Percentiles rank a stretch among this genome's conserved stretches.
These are phyloP conservation scores for Oconnorella tubifera DNA, from an alignment of 2,888 invertebrate genomes.

Conservation along the genomic window DNA sequence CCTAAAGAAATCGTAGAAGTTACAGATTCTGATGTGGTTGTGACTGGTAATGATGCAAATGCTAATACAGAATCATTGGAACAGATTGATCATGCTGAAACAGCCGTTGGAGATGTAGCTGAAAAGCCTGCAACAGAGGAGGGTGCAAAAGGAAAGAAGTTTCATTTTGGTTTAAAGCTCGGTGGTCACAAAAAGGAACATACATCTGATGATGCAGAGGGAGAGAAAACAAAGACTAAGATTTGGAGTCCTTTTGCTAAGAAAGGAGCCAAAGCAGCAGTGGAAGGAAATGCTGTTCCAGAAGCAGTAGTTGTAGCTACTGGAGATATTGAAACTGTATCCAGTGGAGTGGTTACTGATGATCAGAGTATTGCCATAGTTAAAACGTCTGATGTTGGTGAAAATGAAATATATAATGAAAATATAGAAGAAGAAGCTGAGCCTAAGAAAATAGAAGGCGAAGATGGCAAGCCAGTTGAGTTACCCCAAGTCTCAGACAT, in stretches of 20 bases:
- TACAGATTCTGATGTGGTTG: background rate
- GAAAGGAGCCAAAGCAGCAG: no score
- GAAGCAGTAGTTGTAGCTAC: background rate
- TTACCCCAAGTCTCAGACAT: no score
- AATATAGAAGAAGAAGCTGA: background rate
- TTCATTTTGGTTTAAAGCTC: background rate
- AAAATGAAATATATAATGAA: no score
- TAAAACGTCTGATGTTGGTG: no score
- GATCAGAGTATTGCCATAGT: background rate
- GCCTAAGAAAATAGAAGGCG: background rate
- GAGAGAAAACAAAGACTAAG: no score
- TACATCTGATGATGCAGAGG: background rate
- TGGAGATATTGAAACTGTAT: background rate
- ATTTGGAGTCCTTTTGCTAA: no score
- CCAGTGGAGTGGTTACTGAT: background rate
- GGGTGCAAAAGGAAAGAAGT: slow-evolving; percentile 8
- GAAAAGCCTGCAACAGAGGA: background rate
- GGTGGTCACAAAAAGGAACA: background rate
- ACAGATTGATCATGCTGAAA: background rate
- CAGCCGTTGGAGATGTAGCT: background rate
- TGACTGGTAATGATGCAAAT: no score
- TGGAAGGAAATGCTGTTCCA: no score
- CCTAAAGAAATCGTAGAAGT: background rate
- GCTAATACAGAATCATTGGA: background rate
- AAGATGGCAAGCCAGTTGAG: no score